Percentiles rank a stretch among this genome's conserved stretches.
phyloP scores from a whole-genome alignment of 2,797 vertebrate genomes.

The Hippopotamyrus pictus region DNA sequence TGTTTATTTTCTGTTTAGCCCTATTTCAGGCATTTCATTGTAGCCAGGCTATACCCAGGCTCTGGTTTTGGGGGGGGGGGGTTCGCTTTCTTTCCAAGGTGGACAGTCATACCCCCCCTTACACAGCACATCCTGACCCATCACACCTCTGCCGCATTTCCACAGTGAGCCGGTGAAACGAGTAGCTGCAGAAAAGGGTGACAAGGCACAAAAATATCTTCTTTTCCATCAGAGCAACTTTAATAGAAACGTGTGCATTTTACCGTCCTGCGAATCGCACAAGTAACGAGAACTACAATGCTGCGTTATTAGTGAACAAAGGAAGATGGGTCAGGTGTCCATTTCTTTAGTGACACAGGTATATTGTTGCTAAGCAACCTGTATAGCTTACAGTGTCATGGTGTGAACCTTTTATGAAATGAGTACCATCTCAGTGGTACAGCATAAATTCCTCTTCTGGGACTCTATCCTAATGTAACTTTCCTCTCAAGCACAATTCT shows the following conservation, averaged over 20 bases:
- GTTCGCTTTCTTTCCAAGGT: neutral
- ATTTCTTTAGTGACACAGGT: neutral
- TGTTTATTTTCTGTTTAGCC: neutral
- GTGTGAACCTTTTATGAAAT: neutral
- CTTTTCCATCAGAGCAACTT: neutral
- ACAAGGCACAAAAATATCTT: neutral
- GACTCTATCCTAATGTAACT: neutral
- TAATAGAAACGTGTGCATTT: neutral
- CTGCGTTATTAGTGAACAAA: neutral
- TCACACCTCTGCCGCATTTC: neutral
- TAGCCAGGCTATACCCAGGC: neutral
- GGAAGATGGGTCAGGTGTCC: neutral
- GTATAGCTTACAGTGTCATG: neutral
- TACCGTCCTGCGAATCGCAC: neutral
- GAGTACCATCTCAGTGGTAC: neutral
- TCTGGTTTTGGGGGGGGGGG: neutral
- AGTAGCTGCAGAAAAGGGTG: neutral
- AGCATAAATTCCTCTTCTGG: neutral
- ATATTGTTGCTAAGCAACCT: neutral
- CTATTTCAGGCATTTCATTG: neutral
- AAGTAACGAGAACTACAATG: neutral
- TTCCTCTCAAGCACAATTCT: neutral
- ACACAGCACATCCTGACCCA: neutral
- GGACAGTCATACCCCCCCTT: neutral
- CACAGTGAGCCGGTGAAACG: neutral